Conservation (phyloP, 2,113 vertebrate species). For the Agapornis roseicollis region DNA sequence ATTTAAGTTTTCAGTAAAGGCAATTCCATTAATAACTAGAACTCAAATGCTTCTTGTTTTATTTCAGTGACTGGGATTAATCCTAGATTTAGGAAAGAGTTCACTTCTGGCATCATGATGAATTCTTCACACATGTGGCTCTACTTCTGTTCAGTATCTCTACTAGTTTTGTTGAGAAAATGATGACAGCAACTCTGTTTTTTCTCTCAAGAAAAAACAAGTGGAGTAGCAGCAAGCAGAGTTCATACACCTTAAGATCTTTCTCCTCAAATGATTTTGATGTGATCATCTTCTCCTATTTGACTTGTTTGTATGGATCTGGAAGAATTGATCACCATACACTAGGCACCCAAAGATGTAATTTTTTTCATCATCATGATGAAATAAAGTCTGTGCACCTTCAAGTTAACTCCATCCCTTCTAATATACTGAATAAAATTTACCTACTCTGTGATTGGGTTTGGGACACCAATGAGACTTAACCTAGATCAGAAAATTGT, state of each 20-base stretch:
- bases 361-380: background rate
- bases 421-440: background rate
- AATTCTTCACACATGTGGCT: background rate
- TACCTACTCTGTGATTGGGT: background rate
- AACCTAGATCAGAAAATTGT: background rate
- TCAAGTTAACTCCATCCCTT: background rate
- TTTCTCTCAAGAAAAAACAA: background rate
- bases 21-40: background rate
- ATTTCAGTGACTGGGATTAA: background rate
- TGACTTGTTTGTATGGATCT: background rate
- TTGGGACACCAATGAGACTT: background rate
- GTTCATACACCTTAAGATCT: background rate
- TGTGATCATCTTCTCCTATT: background rate
- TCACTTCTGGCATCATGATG: background rate
- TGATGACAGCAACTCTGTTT: background rate
- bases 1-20: background rate
- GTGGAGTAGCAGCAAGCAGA: background rate
- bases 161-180: background rate
- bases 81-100: background rate
- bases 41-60: background rate
- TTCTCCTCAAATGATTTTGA: background rate
- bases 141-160: background rate
- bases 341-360: background rate
- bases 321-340: background rate
- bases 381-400: background rate